Conservation (phyloP, 1,140 invertebrate genomes). For the Neodiprion virginianus region DNA sequence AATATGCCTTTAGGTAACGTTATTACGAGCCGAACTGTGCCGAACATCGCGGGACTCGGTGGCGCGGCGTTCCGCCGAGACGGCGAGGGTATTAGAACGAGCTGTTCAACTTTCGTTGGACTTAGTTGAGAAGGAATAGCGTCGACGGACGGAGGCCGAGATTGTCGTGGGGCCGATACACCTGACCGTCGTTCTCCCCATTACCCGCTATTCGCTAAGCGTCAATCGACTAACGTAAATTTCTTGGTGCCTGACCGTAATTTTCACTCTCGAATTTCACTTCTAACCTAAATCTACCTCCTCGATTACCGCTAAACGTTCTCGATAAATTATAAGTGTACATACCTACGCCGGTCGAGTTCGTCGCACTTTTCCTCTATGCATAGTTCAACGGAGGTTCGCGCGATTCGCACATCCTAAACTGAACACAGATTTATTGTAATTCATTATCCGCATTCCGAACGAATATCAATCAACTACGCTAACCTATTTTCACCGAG, state of each 20-base stretch:
- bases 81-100: neutral
- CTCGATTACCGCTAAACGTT: slow-evolving; percentile 1
- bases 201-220: slow-evolving; percentile 1
- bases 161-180: no score
- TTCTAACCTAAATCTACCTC: slow-evolving; percentile 57
- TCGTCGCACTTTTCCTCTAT: neutral
- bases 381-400: neutral
- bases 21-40: no score
- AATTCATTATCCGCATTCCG: no score
- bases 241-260: slow-evolving; percentile 42
- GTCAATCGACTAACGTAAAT: neutral
- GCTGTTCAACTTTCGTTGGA: neutral
- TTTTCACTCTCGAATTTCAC: slow-evolving; percentile 56
- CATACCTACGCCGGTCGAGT: neutral
- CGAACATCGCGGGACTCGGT: no score
- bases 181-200: no score
- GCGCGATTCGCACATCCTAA: neutral
- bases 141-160: neutral
- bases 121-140: neutral
- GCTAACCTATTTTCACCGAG: neutral
- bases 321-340: neutral
- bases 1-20: no score
- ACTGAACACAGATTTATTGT: neutral
- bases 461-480: neutral
- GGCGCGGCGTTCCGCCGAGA: no score